Base-by-base conservation (phyloP, 2,888 invertebrate genomes). In the Bugula neritina region DNA sequence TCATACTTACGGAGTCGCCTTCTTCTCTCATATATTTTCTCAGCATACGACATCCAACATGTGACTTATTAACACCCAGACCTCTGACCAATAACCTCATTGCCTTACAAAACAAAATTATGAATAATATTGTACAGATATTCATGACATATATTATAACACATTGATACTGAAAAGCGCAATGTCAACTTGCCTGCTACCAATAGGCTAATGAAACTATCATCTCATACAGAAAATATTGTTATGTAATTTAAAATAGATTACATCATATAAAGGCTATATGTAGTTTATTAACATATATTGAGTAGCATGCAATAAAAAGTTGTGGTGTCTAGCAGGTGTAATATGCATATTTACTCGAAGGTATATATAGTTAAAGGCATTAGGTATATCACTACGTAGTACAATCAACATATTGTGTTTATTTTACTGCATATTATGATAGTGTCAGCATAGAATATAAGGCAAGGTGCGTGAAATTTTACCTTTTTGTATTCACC, bases 81-180 rank as follows among this genome's bases (percentile, higher is more conserved):
- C 63, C 63, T n/a, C 31, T 63, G 63, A 63, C 63, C 13, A 63
- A 31, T 31, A 63, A 31, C n/a, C 27, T 63, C 63, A 63, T 63
- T 2, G 63, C 63, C 63, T 63, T 5, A 23, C 23, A 55, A 3
- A 55, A 55, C 23, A n/a, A 55, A 43, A 17, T 17, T 43, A 43
- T 43, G 17, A 17, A 43, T 43, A 43, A 17, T 17, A 5, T 43
- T 10, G 17, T 17, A 43, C 17, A 43, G 43, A 43, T 17, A 43
- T 43, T 10, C 43, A 43, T 43, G 43, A 43, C 10, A 43, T 43
- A 43, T 43, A 17, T 10, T 17, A 5, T 43, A 43, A 5, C 17
- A 43, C 17, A 17, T 43, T 5, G 43, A 17, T 43, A 43, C 43
- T n/a, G n/a, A n/a, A n/a, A n/a, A n/a, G n/a, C n/a, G n/a, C n/a